Evolutionary conservation across 2,888 invertebrate species (phyloP).

Genomic region (Drosophila birchii): DNA sequence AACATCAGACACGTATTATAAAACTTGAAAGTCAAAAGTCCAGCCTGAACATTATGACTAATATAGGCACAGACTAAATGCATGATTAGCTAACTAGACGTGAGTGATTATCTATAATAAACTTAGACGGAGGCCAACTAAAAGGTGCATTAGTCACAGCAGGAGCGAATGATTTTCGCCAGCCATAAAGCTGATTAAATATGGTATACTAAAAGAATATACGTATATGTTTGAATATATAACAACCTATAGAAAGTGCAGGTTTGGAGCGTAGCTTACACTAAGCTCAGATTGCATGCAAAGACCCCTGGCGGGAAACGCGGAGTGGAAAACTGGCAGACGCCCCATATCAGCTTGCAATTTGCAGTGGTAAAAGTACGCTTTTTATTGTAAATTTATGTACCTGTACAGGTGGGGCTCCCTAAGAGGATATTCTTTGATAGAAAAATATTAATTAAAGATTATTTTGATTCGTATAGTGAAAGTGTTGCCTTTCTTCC

Average conservation of each 20-base stretch:
- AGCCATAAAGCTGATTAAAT: constrained; percentile 17
- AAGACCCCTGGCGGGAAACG: constrained; percentile 10
- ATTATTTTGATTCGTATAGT: neutral
- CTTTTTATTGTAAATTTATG: constrained; percentile 1
- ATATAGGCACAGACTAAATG: constrained; percentile 1
- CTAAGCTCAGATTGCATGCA: constrained; percentile 41
- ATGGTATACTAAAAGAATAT: constrained; percentile 14
- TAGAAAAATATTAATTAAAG: neutral
- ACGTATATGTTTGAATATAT: constrained; percentile 4
- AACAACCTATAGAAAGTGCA: constrained; percentile 38
- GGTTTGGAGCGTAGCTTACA: constrained; percentile 25
- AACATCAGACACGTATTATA: neutral
- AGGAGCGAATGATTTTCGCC: constrained; percentile 23
- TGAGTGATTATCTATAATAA: constrained; percentile 6
- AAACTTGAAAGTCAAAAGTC: constrained; percentile 6
- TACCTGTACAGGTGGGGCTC: neutral
- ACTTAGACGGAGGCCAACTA: constrained; percentile 2
- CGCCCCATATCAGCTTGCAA: constrained; percentile 44
- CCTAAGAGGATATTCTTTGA: neutral
- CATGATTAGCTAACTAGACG: constrained; percentile 16
- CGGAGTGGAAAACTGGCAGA: constrained; percentile 21
- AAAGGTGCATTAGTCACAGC: constrained; percentile 32
- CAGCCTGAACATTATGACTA: neutral
- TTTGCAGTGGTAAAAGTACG: constrained; percentile 31
- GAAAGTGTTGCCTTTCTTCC: neutral